Conservation (phyloP, 2,797 vertebrate species). For the Anisognathus igniventris region DNA sequence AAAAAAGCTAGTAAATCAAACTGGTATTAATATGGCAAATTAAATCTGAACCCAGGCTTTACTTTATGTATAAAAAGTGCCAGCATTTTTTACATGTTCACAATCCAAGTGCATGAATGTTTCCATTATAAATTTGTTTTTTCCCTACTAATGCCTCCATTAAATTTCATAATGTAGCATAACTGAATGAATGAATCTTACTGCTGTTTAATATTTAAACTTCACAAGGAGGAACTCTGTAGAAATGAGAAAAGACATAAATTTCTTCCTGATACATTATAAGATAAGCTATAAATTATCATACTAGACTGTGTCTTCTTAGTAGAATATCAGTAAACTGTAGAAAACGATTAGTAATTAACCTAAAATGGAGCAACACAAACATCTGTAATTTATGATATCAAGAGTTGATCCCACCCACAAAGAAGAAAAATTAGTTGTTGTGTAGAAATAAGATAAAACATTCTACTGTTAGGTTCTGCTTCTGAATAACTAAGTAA, state of each 20-base stretch:
- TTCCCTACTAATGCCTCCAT: neutral
- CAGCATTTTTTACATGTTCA: neutral
- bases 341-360: neutral
- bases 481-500: neutral
- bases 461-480: neutral
- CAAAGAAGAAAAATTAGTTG: neutral
- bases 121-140: neutral
- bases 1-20: neutral
- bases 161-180: neutral
- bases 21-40: neutral
- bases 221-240: neutral
- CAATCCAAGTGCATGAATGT: neutral
- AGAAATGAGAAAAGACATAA: neutral
- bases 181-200: neutral
- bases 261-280: neutral
- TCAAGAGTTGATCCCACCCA: neutral
- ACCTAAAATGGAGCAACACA: neutral
- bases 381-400: neutral
- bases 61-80: neutral
- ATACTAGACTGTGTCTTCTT: neutral
- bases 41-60: neutral
- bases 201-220: neutral
- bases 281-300: neutral
- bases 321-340: neutral
- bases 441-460: neutral